Percentiles rank a stretch among this genome's conserved stretches.
These are phyloP conservation scores for Myrmophylax atrothorax DNA, from an alignment of 2,113 vertebrate species.

Conservation along the genomic window DNA sequence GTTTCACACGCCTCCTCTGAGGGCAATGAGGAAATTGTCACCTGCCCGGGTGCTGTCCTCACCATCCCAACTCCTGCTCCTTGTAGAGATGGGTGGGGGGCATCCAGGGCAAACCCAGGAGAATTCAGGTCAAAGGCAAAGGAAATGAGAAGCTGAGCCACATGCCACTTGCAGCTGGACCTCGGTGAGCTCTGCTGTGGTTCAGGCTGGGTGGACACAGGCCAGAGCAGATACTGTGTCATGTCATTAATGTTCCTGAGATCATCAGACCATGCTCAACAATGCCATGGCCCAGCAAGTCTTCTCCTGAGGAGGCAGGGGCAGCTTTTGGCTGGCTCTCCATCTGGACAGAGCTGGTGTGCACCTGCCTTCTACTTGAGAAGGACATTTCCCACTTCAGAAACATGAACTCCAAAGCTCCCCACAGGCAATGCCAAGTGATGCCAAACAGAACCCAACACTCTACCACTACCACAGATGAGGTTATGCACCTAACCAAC, in stretches of 20 bases:
- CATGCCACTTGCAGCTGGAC: background rate
- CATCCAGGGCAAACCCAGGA: background rate
- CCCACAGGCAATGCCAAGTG: fast-evolving
- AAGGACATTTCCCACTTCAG: background rate
- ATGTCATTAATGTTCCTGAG: background rate
- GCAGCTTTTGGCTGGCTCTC: background rate
- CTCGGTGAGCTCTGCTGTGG: fast-evolving
- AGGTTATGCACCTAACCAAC: background rate
- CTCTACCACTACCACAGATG: fast-evolving
- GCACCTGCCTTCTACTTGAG: background rate
- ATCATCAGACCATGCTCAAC: background rate
- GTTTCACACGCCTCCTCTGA: background rate
- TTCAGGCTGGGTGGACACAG: background rate
- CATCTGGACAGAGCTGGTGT: background rate
- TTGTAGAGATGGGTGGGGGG: fast-evolving
- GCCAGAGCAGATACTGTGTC: background rate
- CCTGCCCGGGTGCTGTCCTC: background rate
- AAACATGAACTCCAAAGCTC: background rate
- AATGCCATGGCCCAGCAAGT: fast-evolving
- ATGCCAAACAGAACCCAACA: fast-evolving
- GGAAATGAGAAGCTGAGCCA: background rate
- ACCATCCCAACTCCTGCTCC: background rate
- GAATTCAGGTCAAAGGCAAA: background rate
- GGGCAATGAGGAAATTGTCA: background rate
- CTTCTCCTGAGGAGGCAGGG: background rate